Conservation (phyloP, 2,888 invertebrate species). For the Ashinkailepas kermadecensis region DNA sequence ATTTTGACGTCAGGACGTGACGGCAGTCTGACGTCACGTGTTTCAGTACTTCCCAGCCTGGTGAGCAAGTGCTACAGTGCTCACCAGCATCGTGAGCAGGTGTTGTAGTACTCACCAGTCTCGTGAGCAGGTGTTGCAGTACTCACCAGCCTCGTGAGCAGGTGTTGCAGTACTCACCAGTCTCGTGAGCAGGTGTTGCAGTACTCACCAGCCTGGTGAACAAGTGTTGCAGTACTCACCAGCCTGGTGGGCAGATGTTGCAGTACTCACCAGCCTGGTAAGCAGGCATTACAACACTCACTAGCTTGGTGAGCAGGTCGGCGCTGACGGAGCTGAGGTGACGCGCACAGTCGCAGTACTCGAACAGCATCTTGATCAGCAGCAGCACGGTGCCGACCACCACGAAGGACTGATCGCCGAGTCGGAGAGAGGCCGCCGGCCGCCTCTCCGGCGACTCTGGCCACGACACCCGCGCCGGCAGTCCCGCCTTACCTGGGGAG, state of each 20-base stretch:
- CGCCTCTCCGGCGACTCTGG: conserved; percentile 10
- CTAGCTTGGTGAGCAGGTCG: conserved; percentile 35
- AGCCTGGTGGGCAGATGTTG: background rate
- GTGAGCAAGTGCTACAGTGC: background rate
- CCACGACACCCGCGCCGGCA: conserved; percentile 12
- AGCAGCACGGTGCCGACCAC: conserved; percentile 62
- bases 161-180: background rate
- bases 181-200: background rate
- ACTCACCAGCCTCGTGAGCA: background rate
- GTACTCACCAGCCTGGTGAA: background rate
- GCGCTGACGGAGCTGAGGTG: conserved; percentile 57
- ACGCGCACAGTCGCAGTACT: conserved; percentile 74
- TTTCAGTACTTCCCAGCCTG: background rate
- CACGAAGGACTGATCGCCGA: background rate
- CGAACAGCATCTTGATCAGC: conserved; percentile 79
- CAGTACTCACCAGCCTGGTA: conserved; percentile 45
- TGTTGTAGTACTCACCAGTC: background rate
- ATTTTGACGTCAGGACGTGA: too few relatives aligned
- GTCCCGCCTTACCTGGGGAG: background rate
- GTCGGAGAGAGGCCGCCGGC: background rate
- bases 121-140: background rate
- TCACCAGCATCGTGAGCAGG: background rate
- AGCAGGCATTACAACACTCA: conserved; percentile 61
- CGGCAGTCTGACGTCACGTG: too few relatives aligned
- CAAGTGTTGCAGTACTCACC: background rate